Base-by-base conservation (phyloP, 2,888 invertebrate genomes). In the Teinopalpus imperialis region DNA sequence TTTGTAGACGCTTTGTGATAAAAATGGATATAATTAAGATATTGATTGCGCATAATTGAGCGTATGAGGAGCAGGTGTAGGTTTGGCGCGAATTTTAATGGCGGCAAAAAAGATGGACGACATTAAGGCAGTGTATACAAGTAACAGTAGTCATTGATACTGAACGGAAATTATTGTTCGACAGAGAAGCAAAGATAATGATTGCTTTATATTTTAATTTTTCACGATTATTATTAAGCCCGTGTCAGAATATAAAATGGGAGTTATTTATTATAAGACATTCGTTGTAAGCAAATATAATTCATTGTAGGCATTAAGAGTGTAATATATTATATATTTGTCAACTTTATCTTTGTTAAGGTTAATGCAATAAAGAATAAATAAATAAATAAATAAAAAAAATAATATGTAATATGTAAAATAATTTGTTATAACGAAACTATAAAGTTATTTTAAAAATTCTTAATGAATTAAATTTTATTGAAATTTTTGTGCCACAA, bases 1-100 rank as follows among this genome's bases (percentile, higher is more conserved):
- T 39, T 8, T 31, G 12, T 36, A 39, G 26, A 32, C 39, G 32
- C 26, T 49, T 37, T 42, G 50, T 53, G 60, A 56, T 54, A 59
- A 58, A 56, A 58, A 55, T 57, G 52, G 54, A 52, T 55, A 52
- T 52, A 60, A 57, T 61, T 61, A 58, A 55, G 55, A 61, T 61
- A 61, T 59, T 59, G 59, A 58, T 58, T 59, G 58, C 53, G 53
- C 49, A 49, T 59, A 57, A 59, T 56, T 51, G 53, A 52, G 43
- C 42, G 43, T 24, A 47, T 35, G 54, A 6, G n/a, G 16, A 23
- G 46, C 60, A 60, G 59, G 56, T 59, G 57, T 23, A 1, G 6
- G 5, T 30, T 20, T 50, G 50, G 37, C 29, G 47, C 49, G 54
- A 54, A 52, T 49, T 53, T 49, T 53, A 59, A 52, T 41, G 34